Conservation (phyloP, 1,140 invertebrate genomes). For the Acromyrmex heyeri region DNA sequence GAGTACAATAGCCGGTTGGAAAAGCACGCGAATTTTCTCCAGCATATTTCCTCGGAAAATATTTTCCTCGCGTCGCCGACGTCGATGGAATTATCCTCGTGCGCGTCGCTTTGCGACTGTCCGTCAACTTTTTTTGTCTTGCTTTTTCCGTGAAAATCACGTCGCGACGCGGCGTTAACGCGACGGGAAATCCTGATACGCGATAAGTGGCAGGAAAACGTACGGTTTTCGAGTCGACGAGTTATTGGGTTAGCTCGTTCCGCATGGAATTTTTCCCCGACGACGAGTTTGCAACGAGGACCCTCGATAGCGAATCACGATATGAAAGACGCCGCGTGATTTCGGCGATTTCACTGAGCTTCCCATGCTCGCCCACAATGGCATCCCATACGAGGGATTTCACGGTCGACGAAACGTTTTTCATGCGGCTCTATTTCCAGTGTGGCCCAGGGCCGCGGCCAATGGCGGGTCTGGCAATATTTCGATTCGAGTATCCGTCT, state of each 20-base stretch:
- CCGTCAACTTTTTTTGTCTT: not conserved
- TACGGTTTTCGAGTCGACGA: not conserved
- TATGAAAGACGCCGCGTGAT: not conserved
- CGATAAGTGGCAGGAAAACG: not conserved
- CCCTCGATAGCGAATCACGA: not conserved
- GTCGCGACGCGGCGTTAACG: not conserved
- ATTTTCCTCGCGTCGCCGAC: not conserved
- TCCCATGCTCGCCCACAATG: slow-evolving; percentile 11
- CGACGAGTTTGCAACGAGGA: not conserved
- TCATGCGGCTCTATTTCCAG: not conserved
- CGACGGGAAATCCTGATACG: not conserved
- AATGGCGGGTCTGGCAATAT: not conserved
- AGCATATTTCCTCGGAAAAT: not conserved
- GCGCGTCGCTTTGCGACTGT: not conserved
- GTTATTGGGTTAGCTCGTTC: not conserved
- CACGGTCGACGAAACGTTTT: not conserved
- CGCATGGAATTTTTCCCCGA: not conserved
- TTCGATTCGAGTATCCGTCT: not conserved
- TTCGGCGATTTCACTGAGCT: no score
- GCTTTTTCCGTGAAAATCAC: not conserved
- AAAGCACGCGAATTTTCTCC: slow-evolving; percentile 19
- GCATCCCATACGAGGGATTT: not conserved
- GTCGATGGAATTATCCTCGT: not conserved
- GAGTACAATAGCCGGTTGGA: not conserved
- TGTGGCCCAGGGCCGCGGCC: not conserved